Evolutionary conservation across 2,888 invertebrate species (phyloP).

Genomic region (Amiota minor): DNA sequence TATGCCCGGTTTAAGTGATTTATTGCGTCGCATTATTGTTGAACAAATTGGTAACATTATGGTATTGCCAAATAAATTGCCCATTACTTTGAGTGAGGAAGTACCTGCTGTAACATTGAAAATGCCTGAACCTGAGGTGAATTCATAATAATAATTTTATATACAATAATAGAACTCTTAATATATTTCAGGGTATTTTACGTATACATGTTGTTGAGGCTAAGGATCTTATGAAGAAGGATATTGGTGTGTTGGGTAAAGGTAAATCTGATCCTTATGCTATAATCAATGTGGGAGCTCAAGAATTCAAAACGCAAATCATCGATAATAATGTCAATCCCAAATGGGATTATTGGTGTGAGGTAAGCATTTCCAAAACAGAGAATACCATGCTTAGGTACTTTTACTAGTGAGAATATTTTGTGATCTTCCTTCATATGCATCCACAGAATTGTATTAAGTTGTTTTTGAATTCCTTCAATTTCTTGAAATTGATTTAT

Average conservation of each 20-base stretch:
- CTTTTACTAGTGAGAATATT: no score
- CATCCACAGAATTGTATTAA: no score
- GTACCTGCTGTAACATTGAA: slow-evolving; percentile 87
- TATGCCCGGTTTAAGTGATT: slow-evolving; percentile 96
- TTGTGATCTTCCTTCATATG: no score
- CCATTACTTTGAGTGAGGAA: slow-evolving; percentile 89
- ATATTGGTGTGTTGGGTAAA: slow-evolving; percentile 91
- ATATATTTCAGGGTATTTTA: slow-evolving; percentile 85
- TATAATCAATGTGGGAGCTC: slow-evolving; percentile 91
- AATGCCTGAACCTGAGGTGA: slow-evolving; percentile 93
- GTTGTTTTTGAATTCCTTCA: no score
- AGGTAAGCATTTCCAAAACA: slow-evolving; percentile 78
- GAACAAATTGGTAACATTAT: slow-evolving; percentile 93
- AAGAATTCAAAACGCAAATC: slow-evolving; percentile 93
- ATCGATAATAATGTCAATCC: slow-evolving; percentile 96
- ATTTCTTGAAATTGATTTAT: no score
- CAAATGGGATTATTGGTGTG: slow-evolving; percentile 98
- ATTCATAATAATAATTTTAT: slow-evolving; percentile 16
- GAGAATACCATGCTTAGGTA: no score
- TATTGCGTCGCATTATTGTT: slow-evolving; percentile 88
- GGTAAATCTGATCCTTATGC: slow-evolving; percentile 99
- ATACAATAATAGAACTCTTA: slow-evolving; percentile 5
- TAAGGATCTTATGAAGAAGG: slow-evolving; percentile 95
- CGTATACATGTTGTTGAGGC: slow-evolving; percentile 96
- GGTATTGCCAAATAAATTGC: slow-evolving; percentile 96